Evolutionary conservation across 2,888 invertebrate species (phyloP), one percentile per base, ranked within the genome.

Genomic region (Electrophaes corylata): DNA sequence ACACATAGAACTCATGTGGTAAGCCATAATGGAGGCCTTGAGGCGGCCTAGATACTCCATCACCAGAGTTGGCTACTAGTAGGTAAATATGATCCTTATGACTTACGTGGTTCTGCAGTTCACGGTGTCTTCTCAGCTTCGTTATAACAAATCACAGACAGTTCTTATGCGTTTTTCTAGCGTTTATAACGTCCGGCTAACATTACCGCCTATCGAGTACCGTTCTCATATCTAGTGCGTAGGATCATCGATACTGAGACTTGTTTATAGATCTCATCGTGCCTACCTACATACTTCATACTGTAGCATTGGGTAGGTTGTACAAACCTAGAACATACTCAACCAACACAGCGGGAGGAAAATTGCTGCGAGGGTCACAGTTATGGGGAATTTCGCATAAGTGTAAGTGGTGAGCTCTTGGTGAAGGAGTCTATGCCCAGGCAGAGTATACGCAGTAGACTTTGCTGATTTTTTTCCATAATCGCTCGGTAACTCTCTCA

Each of bases 191-290:
- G 49, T 10, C 10, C 11, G 49, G 4, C 12, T 49, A 23, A 1
- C 48, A 35, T 19, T 4, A 35, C 35, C 54, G 8, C 44, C 48
- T 47, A 39, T 18, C 23, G 39, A 65, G 75, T 79, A 79, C 81
- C 77, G 81, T 80, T 81, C 76, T 62, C 58, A 69, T 77, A 77
- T 81, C 81, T 78, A 76, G 75, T 77, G 87, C 82, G 86, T 86
- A 86, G 88, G 82, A 80, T 82, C 81, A 71, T 74, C 75, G 76
- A 79, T 81, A 79, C 69, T 69, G 63, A 69, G 70, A 74, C 80
- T 76, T 79, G 78, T 84, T 84, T 84, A 82, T 79, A 74, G 77
- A 73, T 72, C 68, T 59, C 59, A 55, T 55, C 56, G 40, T 23
- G 20, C n/a, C 20, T 46, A 46, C 37, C 33, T 44, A 51, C 44